Evolutionary conservation across 1,140 invertebrate genomes (phyloP), one percentile per base, ranked within the genome.

Genomic region (Pseudomyrmex sp.): DNA sequence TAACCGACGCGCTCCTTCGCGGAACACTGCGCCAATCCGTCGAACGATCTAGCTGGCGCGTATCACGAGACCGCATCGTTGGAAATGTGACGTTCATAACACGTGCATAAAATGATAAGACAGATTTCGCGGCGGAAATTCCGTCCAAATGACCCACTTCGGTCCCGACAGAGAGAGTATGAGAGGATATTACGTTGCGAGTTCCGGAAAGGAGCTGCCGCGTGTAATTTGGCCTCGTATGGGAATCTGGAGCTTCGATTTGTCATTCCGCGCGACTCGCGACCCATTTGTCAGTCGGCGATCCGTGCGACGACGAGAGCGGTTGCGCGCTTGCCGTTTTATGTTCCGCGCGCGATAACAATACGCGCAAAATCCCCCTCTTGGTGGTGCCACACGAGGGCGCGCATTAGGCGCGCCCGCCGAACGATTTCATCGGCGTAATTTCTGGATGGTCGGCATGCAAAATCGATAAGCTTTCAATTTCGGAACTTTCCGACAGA

Each of bases 381-480:
- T 9, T 46, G 66, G 48, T 18, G 54, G 46, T 79, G 65, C 59
- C 54, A 46, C 54, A 46, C 10, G 44, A 35, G 76, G 76, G 54
- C 12, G n/a, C 61, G 44, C 66, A 80, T 80, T 80, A 80, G 76
- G 76, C 35, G 44, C 15, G 12, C 3, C 56, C 46, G 52, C 7
- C 72, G 73, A 82, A 62, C 69, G 63, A 83, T 88, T 61, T 63
- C 62, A 69, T 80, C 62, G 63, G 23, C 85, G 73, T 83, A 83
- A 88, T 88, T 83, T 70, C 73, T 52, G 54, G 23, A 7, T 56
- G 52, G 13, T 15, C 35, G 35, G 35, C 76, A 74, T 23, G 73
- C 72, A 65, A 74, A 85, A 89, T 88, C 86, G 87, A 88, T 89
- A 83, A 79, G 79, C 84, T 89, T 88, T 88, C 87, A 88, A 88